A percentile compares a stretch with the other conserved stretches of the same genome.
Evolutionary conservation across 2,888 invertebrate genomes (phyloP).

Genomic region (Chloroclystis v-ata): DNA sequence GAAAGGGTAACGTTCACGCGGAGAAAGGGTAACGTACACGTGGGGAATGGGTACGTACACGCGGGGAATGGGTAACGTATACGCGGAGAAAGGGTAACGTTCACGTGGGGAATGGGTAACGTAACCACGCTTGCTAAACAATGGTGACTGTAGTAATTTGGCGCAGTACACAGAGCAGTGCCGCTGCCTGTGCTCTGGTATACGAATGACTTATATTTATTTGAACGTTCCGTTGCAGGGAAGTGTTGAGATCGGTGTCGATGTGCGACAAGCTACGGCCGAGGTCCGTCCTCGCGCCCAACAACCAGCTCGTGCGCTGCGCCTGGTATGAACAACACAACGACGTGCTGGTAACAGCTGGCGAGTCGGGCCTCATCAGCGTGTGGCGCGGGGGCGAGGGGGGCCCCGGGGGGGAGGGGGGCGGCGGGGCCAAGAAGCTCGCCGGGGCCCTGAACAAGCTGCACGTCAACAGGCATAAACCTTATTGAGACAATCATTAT

Average conservation of each 20-base stretch:
- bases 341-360: constrained; percentile 82
- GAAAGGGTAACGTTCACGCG: too few relatives aligned
- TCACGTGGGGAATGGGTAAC: too few relatives aligned
- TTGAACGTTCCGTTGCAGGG: constrained; percentile 34
- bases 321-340: constrained; percentile 81
- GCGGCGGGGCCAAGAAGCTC: constrained; percentile 25
- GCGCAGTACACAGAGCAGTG: too few relatives aligned
- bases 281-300: constrained; percentile 75
- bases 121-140: too few relatives aligned
- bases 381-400: constrained; percentile 75
- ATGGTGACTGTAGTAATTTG: too few relatives aligned
- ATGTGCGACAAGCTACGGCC: constrained; percentile 74
- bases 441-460: constrained; percentile 33
- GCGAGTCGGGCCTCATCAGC: constrained; percentile 83
- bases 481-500: constrained; percentile 39
- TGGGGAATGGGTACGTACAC: too few relatives aligned
- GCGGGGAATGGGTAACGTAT: too few relatives aligned
- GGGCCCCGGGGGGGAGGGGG: constrained; percentile 1
- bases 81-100: too few relatives aligned
- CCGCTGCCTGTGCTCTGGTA: too few relatives aligned
- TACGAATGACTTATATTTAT: too few relatives aligned
- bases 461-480: constrained; percentile 49
- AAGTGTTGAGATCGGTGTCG: constrained; percentile 53
- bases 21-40: too few relatives aligned
- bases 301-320: constrained; percentile 84